phyloP scores from a whole-genome alignment of 2,797 vertebrate genomes.

The Rhyacichthys aspro region DNA sequence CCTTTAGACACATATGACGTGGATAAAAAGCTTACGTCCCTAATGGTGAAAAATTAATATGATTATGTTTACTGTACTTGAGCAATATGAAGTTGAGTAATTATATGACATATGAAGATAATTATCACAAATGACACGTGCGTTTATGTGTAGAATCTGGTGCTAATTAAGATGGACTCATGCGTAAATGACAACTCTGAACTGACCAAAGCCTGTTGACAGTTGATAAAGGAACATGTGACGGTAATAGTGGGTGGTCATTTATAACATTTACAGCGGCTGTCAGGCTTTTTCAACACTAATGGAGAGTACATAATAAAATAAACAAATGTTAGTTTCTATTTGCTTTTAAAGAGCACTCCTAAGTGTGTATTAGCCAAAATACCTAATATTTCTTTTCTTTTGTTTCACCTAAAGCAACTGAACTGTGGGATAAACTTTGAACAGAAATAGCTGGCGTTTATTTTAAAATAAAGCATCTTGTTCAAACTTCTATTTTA shows the following conservation, averaged over 20 bases:
- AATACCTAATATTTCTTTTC: slow-evolving; percentile 1
- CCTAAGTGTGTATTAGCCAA: neutral
- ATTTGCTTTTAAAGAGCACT: slow-evolving; percentile 11
- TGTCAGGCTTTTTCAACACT: slow-evolving; percentile 26
- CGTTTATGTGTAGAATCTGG: neutral
- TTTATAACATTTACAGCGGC: slow-evolving; percentile 38
- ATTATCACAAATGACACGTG: neutral
- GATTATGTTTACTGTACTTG: neutral
- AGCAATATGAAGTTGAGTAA: neutral
- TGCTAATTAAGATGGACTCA: slow-evolving; percentile 24
- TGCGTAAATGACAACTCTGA: slow-evolving; percentile 23
- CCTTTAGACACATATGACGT: slow-evolving; percentile 6
- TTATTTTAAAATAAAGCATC: slow-evolving; percentile 39
- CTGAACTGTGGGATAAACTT: slow-evolving; percentile 17
- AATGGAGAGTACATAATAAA: slow-evolving; percentile 2
- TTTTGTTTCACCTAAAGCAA: slow-evolving; percentile 24
- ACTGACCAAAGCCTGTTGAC: slow-evolving; percentile 47
- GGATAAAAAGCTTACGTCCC: slow-evolving; percentile 5
- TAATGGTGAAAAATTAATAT: neutral
- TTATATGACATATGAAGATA: neutral
- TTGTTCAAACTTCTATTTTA: slow-evolving; percentile 26
- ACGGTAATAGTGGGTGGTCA: slow-evolving; percentile 28
- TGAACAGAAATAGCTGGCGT: slow-evolving; percentile 41
- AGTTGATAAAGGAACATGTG: slow-evolving; percentile 51
- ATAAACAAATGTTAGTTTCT: slow-evolving; percentile 7